Evolutionary conservation across 1,140 invertebrate species (phyloP).

Genomic region (Drosophila virilis): DNA sequence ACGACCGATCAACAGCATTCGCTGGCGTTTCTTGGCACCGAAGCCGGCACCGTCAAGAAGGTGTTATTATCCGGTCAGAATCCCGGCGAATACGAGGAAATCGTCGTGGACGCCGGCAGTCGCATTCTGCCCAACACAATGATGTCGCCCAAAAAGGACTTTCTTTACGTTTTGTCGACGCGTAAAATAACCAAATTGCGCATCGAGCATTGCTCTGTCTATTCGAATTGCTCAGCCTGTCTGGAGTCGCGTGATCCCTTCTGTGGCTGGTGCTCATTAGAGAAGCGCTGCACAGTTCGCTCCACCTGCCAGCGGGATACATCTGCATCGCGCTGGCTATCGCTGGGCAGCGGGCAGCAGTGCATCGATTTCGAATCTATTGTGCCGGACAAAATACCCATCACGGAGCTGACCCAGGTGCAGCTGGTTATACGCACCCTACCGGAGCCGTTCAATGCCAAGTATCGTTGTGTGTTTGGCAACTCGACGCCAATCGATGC

Average conservation of each 20-base stretch:
- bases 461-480: slow-evolving; percentile 97
- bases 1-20: slow-evolving; percentile 92
- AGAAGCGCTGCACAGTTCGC: slow-evolving; percentile 95
- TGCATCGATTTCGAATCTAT: slow-evolving; percentile 98
- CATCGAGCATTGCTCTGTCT: slow-evolving; percentile 95
- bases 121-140: slow-evolving; percentile 92
- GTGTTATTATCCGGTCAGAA: slow-evolving; percentile 88
- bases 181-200: slow-evolving; percentile 94
- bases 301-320: slow-evolving; percentile 95
- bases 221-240: slow-evolving; percentile 95
- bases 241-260: slow-evolving; percentile 97
- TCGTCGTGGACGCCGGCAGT: slow-evolving; percentile 89
- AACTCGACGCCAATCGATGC: slow-evolving; percentile 94
- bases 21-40: slow-evolving; percentile 95
- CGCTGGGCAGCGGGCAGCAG: slow-evolving; percentile 94
- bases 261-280: slow-evolving; percentile 98
- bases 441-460: slow-evolving; percentile 94
- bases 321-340: slow-evolving; percentile 96
- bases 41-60: slow-evolving; percentile 91
- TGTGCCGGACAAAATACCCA: slow-evolving; percentile 94
- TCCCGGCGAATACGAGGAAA: slow-evolving; percentile 91
- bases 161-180: slow-evolving; percentile 90
- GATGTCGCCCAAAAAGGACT: slow-evolving; percentile 90
- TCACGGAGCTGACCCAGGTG: slow-evolving; percentile 92
- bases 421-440: slow-evolving; percentile 95